These are phyloP conservation scores for Junco hyemalis DNA, from an alignment of 2,113 vertebrate genomes.

Conservation along the genomic window DNA sequence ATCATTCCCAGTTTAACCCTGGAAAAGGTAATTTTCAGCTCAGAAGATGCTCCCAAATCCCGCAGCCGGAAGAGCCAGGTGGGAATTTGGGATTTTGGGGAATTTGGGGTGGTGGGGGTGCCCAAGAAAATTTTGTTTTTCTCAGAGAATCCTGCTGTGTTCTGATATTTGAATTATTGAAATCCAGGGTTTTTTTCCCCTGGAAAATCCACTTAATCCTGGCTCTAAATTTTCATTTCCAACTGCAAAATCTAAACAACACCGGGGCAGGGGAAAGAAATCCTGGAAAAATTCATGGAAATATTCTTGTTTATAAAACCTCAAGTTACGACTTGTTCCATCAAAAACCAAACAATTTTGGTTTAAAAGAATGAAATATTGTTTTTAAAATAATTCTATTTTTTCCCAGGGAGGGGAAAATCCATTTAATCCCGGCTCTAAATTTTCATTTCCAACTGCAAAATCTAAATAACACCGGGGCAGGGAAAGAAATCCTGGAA, in stretches of 20 bases:
- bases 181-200: neutral
- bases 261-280: accelerated
- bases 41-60: neutral
- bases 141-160: accelerated
- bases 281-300: accelerated
- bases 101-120: neutral
- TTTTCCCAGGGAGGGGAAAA: neutral
- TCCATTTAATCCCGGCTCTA: neutral
- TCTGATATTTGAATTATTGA: accelerated
- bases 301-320: neutral
- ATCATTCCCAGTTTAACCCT: neutral
- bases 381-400: neutral
- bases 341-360: neutral
- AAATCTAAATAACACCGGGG: accelerated
- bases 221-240: too few relatives aligned
- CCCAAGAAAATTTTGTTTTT: neutral
- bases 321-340: too few relatives aligned
- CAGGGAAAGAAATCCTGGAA: neutral
- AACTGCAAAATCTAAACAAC: neutral
- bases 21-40: neutral
- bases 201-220: too few relatives aligned
- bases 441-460: neutral
- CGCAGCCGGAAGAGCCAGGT: accelerated
- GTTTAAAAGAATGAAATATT: neutral
- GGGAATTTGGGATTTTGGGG: neutral